Percentiles rank a stretch among this genome's conserved stretches.
Evolutionary conservation across 2,888 invertebrate genomes (phyloP).

Genomic region (Aphodius sticticus): DNA sequence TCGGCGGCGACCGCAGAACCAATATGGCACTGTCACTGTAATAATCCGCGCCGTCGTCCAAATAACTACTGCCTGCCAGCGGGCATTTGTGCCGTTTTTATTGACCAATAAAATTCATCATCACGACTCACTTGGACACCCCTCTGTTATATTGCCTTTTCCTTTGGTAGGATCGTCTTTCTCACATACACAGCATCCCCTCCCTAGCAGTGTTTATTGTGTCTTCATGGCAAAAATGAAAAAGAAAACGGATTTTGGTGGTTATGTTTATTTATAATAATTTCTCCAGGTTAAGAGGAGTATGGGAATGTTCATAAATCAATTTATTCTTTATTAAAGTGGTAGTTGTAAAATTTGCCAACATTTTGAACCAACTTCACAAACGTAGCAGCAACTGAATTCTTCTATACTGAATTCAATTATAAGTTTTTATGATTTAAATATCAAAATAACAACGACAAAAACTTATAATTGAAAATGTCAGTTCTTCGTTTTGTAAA

Average conservation of each 20-base stretch:
- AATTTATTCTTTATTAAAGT: too few species aligned
- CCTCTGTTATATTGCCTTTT: background rate
- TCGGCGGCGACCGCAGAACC: constrained; percentile 45
- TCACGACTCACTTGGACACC: constrained; percentile 40
- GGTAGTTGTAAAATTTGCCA: too few species aligned
- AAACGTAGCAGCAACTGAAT: too few species aligned
- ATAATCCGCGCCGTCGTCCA: constrained; percentile 46
- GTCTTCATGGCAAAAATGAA: background rate
- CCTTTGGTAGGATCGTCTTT: background rate
- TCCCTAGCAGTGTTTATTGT: background rate
- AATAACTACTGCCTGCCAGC: constrained; percentile 38
- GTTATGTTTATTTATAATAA: too few species aligned
- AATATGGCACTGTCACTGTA: constrained; percentile 55
- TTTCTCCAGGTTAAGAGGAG: too few species aligned
- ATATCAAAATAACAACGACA: too few species aligned
- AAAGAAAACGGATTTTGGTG: background rate
- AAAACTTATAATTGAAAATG: too few species aligned
- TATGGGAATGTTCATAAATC: too few species aligned
- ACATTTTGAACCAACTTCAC: too few species aligned
- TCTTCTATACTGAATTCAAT: too few species aligned
- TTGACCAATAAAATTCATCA: constrained; percentile 42
- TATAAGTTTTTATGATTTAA: too few species aligned
- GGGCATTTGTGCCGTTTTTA: constrained; percentile 45
- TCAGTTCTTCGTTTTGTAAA: too few species aligned
- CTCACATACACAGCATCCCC: background rate